Conservation (phyloP, 2,888 invertebrate genomes). For the Tachystola acroxantha region DNA sequence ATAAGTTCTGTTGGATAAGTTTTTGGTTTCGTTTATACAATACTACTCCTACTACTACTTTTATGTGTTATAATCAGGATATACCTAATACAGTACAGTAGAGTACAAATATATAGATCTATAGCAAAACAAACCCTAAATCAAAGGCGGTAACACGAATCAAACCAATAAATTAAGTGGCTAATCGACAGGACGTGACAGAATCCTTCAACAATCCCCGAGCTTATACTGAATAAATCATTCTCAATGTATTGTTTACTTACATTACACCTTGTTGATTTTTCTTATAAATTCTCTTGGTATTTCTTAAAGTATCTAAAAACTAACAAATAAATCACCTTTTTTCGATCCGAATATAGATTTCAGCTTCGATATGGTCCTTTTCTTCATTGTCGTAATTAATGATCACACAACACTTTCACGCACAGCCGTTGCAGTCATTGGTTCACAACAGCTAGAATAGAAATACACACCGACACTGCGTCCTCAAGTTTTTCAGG, state of each 20-base stretch:
- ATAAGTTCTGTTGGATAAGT: too few species aligned
- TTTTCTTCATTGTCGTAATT: slow-evolving; percentile 60
- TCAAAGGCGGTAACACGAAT: neutral
- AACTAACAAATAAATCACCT: slow-evolving; percentile 39
- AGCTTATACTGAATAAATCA: slow-evolving; percentile 5
- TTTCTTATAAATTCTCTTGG: too few species aligned
- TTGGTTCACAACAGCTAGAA: slow-evolving; percentile 62
- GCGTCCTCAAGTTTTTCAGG: slow-evolving; percentile 73
- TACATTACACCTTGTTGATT: too few species aligned
- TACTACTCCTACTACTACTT: too few species aligned
- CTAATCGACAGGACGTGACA: slow-evolving; percentile 20
- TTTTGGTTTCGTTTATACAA: too few species aligned
- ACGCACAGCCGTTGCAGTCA: slow-evolving; percentile 50
- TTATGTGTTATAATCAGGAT: too few species aligned
- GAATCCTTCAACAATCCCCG: slow-evolving; percentile 16
- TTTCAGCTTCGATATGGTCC: slow-evolving; percentile 67
- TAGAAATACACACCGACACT: slow-evolving; percentile 69
- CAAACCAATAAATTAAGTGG: slow-evolving; percentile 5
- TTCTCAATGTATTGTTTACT: slow-evolving; percentile 1
- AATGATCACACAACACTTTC: slow-evolving; percentile 28
- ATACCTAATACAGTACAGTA: too few species aligned
- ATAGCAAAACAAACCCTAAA: neutral
- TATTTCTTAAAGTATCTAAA: too few species aligned
- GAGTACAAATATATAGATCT: too few species aligned
- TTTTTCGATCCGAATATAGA: slow-evolving; percentile 67